phyloP scores from a whole-genome alignment of 2,888 invertebrate genomes.

The Sepiola atlantica region DNA sequence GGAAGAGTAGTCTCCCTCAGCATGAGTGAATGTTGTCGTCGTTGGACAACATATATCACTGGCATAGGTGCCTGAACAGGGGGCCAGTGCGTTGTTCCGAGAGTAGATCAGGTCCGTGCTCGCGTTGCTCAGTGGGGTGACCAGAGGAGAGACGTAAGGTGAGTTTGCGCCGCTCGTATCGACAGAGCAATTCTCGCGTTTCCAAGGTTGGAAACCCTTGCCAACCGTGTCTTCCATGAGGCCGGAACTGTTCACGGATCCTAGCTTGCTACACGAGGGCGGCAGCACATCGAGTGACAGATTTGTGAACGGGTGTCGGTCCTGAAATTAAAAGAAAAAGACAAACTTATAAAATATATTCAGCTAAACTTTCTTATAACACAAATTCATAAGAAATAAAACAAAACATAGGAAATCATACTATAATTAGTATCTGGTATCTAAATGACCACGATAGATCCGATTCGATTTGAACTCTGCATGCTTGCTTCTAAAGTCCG shows the following conservation, averaged over 20 bases:
- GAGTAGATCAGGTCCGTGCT: conserved; percentile 45
- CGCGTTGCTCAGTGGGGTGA: conserved; percentile 44
- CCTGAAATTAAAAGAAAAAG: conserved; percentile 34
- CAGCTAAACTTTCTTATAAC: too few species aligned
- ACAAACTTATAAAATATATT: background rate
- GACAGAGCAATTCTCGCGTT: conserved; percentile 42
- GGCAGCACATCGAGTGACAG: conserved; percentile 37
- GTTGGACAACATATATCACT: conserved; percentile 45
- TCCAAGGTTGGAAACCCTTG: conserved; percentile 46
- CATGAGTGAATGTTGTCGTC: conserved; percentile 37
- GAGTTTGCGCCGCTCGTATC: background rate
- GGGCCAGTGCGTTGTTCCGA: conserved; percentile 43
- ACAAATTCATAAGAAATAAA: too few species aligned
- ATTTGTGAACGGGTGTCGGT: conserved; percentile 39
- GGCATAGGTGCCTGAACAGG: conserved; percentile 44
- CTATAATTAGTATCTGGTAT: too few species aligned
- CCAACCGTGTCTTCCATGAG: conserved; percentile 44
- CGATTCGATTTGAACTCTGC: too few species aligned
- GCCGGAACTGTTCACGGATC: conserved; percentile 36
- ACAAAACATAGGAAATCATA: too few species aligned
- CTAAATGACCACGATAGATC: too few species aligned
- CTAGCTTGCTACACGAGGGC: conserved; percentile 46
- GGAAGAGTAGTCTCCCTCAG: conserved; percentile 45
- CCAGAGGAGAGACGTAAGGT: conserved; percentile 42
- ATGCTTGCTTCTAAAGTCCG: too few species aligned